Evolutionary conservation across 2,888 invertebrate species (phyloP), one percentile per base, ranked within the genome.

Genomic region (Rhagium mordax): DNA sequence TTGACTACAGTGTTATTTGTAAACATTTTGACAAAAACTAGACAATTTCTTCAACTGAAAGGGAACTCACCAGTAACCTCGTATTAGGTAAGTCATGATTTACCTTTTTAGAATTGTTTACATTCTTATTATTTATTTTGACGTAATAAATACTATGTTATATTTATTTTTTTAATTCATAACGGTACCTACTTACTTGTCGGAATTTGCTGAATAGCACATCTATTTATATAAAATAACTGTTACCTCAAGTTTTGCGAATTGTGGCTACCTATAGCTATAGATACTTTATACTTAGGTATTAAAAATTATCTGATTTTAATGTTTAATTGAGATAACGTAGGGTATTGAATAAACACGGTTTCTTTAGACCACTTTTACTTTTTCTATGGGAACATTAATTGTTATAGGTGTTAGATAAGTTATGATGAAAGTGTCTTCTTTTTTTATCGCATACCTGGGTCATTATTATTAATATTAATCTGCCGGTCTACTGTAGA

Each of bases 161-260:
- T 65, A 53, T 65, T 65, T 65, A 33, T 53, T 29, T 53, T 53
- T n/a, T n/a, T n/a, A n/a, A n/a, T n/a, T n/a, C n/a, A n/a, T 65
- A 65, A 65, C 65, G 65, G 65, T 65, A 65, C 13, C 20, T 18
- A 18, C 51, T 51, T 51, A 7, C 20, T 18, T 60, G 41, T 41
- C 41, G 27, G 24, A 57, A 57, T 57, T 10, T 55, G 15, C 55
- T 27, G 55, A 57, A 57, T 57, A 27, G 4, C 2, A 8, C 21
- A 24, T 10, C 20, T 33, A 33, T 10, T 10, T 33, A 33, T 29
- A n/a, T n/a, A n/a, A n/a, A n/a, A n/a, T n/a, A n/a, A n/a, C n/a
- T n/a, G n/a, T n/a, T n/a, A n/a, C n/a, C n/a, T n/a, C n/a, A n/a
- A n/a, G n/a, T n/a, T n/a, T n/a, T n/a, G n/a, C n/a, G n/a, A n/a